A percentile compares a stretch with the other conserved stretches of the same genome.
These are phyloP conservation scores for Sinocyclocheilus anshuiensis DNA, from an alignment of 2,113 vertebrate species.

Conservation along the genomic window DNA sequence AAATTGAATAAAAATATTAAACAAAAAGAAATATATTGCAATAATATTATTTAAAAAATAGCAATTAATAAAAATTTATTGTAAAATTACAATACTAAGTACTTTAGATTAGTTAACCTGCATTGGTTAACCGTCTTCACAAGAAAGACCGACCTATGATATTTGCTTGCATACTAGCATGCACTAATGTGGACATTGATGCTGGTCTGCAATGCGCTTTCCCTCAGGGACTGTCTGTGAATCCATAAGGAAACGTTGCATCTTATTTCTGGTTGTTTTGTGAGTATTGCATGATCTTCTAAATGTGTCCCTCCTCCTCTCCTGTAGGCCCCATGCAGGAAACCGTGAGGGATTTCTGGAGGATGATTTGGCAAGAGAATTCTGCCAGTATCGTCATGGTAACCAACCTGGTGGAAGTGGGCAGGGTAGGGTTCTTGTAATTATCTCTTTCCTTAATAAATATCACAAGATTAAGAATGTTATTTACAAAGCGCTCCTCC, in stretches of 20 bases:
- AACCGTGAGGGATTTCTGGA: conserved; percentile 98
- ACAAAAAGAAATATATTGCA: background rate
- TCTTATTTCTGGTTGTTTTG: conserved; percentile 58
- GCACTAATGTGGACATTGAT: background rate
- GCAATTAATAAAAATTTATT: too few relatives aligned
- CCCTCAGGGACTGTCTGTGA: conserved; percentile 18
- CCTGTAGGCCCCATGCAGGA: conserved; percentile 94
- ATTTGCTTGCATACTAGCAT: background rate
- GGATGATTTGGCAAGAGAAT: conserved; percentile 99
- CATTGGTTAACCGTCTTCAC: background rate
- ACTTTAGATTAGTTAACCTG: background rate
- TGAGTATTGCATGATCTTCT: conserved; percentile 43
- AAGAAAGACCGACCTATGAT: background rate
- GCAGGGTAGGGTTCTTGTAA: conserved; percentile 84
- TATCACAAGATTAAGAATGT: conserved; percentile 17
- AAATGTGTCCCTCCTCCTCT: conserved; percentile 27
- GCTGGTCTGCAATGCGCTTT: background rate
- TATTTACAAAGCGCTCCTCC: background rate
- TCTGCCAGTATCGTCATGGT: conserved; percentile 98
- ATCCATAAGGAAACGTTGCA: conserved; percentile 14
- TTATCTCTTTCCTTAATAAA: conserved; percentile 20
- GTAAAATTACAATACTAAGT: too few relatives aligned
- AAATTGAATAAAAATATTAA: background rate
- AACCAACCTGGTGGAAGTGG: conserved; percentile 98
- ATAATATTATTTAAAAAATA: background rate